Evolutionary conservation across 2,888 invertebrate genomes (phyloP).

Genomic region (Baronia brevicornis): DNA sequence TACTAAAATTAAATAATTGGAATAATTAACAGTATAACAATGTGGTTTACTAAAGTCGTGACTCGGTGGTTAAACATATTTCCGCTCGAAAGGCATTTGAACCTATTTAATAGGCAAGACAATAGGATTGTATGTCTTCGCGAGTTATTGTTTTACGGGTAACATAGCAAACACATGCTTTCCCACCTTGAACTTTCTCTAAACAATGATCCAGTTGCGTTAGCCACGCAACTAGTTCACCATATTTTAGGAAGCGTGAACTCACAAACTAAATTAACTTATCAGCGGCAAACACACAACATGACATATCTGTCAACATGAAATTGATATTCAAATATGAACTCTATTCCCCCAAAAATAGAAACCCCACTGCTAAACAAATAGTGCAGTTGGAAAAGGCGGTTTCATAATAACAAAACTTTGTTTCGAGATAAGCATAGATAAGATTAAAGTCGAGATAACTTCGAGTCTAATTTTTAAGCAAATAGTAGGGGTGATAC

Average conservation of each 20-base stretch:
- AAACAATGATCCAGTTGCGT: conserved; percentile 11
- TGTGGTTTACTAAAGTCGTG: conserved; percentile 8
- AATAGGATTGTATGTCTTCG: conserved; percentile 10
- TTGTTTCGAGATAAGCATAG: conserved; percentile 23
- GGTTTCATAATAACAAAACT: conserved; percentile 15
- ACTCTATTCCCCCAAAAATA: conserved; percentile 3
- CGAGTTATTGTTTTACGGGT: conserved; percentile 10
- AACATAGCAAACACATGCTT: conserved; percentile 10
- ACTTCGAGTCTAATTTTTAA: conserved; percentile 30
- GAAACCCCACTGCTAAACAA: neutral
- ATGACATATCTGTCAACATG: conserved; percentile 14
- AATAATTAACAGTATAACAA: too few species aligned
- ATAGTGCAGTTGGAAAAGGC: conserved; percentile 2
- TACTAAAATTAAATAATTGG: too few species aligned
- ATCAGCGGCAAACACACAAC: conserved; percentile 38
- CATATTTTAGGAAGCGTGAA: conserved; percentile 23
- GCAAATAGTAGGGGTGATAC: conserved; percentile 31
- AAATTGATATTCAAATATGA: conserved; percentile 1
- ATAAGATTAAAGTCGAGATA: conserved; percentile 25
- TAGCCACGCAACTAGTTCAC: conserved; percentile 11
- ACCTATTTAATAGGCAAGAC: conserved; percentile 11
- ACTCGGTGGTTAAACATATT: conserved; percentile 8
- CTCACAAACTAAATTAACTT: conserved; percentile 33
- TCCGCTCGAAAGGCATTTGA: conserved; percentile 1
- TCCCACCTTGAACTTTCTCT: conserved; percentile 15